Percentiles rank a stretch among this genome's conserved stretches.
Evolutionary conservation across 2,113 vertebrate species (phyloP).

Genomic region (Vulpes lagopus): DNA sequence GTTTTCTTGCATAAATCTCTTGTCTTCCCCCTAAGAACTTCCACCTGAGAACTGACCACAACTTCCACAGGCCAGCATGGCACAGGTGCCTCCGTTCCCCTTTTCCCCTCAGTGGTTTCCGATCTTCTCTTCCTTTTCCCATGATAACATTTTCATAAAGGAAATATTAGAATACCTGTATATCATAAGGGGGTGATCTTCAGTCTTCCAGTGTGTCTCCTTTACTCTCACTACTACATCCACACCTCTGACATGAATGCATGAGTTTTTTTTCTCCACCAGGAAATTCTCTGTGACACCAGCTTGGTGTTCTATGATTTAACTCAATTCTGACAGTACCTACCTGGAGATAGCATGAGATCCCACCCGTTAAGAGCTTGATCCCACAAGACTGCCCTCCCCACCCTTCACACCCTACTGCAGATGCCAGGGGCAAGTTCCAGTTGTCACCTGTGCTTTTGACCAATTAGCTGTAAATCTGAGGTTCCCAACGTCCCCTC

Average conservation of each 20-base stretch:
- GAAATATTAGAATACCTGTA: neutral
- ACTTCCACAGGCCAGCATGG: neutral
- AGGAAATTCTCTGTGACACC: neutral
- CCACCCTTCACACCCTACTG: neutral
- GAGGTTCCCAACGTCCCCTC: neutral
- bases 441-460: neutral
- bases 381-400: neutral
- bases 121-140: neutral
- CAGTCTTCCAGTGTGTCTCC: neutral
- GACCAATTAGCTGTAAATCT: neutral
- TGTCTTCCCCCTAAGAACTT: conserved; percentile 15
- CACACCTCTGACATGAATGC: neutral
- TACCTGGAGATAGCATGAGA: neutral
- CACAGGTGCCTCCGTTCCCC: neutral
- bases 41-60: neutral
- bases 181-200: neutral
- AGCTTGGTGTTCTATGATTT: neutral
- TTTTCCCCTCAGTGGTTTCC: neutral
- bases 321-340: neutral
- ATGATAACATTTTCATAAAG: neutral
- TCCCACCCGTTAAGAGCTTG: neutral
- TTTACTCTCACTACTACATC: neutral
- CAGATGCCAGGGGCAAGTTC: neutral
- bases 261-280: neutral
- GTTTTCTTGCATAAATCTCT: neutral